phyloP scores from a whole-genome alignment of 2,888 invertebrate genomes.

The Lasius platythorax region DNA sequence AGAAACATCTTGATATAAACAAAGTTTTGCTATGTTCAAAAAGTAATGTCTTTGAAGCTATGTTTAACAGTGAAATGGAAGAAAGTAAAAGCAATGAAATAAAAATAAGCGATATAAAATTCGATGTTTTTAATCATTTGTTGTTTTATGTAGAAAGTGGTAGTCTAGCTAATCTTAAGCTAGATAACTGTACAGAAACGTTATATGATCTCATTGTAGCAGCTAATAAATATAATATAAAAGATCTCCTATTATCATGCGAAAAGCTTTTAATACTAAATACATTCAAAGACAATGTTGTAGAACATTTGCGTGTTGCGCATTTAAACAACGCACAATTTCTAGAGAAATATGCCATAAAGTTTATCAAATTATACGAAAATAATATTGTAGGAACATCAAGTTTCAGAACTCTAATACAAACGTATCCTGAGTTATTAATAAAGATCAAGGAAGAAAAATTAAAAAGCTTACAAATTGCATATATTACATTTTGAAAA shows the following conservation, averaged over 20 bases:
- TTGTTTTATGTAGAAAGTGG: not conserved
- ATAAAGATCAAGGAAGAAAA: not conserved
- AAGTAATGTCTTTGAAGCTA: not conserved
- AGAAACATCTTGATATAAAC: not conserved
- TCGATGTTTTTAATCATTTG: not conserved
- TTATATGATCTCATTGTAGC: not conserved
- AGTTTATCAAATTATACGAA: not conserved
- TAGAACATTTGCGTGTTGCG: not conserved
- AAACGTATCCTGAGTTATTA: not conserved
- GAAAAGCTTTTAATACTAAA: not conserved
- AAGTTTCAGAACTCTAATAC: rapidly evolving
- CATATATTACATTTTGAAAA: too few relatives aligned
- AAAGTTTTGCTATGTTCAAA: not conserved
- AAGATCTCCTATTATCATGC: not conserved
- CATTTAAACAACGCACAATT: not conserved
- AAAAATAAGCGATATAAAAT: not conserved
- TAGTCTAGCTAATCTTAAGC: not conserved
- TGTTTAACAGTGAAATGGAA: not conserved
- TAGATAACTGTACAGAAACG: not conserved
- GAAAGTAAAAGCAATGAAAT: not conserved
- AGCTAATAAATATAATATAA: not conserved
- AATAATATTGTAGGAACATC: not conserved
- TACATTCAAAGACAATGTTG: not conserved
- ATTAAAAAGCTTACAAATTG: not conserved
- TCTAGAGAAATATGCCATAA: not conserved